Evolutionary conservation across 2,888 invertebrate genomes (phyloP).

Genomic region (Orthosia gracilis): DNA sequence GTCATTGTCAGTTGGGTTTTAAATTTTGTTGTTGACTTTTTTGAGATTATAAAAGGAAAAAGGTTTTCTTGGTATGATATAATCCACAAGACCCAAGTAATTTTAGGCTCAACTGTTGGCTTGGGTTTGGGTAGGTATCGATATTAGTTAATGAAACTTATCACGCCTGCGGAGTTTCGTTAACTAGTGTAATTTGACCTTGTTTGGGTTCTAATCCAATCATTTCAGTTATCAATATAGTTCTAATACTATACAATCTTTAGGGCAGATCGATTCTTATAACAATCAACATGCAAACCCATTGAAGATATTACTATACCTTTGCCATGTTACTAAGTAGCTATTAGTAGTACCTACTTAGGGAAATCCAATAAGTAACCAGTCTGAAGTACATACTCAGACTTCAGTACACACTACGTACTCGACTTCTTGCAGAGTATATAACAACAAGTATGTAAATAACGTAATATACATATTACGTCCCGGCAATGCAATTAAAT

Average conservation of each 20-base stretch:
- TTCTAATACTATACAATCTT: no score
- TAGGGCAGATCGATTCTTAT: not conserved
- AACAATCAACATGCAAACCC: not conserved
- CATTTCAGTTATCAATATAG: no score
- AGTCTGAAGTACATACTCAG: not conserved
- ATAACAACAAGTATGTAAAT: slow-evolving; percentile 17
- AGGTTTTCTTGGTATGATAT: no score
- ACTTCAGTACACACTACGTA: not conserved
- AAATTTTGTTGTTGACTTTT: not conserved
- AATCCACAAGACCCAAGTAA: not conserved
- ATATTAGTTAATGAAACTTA: no score
- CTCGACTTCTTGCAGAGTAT: not conserved
- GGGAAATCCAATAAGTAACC: slow-evolving; percentile 15
- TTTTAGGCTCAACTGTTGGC: not conserved
- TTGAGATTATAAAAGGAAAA: not conserved
- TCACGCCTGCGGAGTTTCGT: no score
- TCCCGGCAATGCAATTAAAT: slow-evolving; percentile 4
- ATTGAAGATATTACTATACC: not conserved
- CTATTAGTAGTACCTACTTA: not conserved
- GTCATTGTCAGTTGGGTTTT: not conserved
- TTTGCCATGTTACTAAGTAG: not conserved
- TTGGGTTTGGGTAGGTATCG: no score
- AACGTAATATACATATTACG: not conserved
- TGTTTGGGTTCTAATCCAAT: no score
- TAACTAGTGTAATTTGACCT: no score